Percentiles rank a stretch among this genome's conserved stretches.
Evolutionary conservation across 2,797 vertebrate species (phyloP).

Genomic region (Peromyscus aztecus): DNA sequence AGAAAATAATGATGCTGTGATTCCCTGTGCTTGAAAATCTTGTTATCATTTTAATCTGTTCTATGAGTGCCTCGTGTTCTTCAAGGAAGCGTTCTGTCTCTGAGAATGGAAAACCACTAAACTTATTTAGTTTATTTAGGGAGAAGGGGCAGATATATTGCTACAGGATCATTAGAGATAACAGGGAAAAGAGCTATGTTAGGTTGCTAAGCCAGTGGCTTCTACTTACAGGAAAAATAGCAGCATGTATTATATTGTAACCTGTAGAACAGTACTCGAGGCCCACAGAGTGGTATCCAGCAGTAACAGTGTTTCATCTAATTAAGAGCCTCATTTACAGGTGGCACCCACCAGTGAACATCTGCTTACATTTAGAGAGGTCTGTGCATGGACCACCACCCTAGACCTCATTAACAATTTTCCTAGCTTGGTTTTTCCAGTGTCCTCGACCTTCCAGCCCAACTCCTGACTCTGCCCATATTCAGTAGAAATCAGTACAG

Average conservation of each 20-base stretch:
- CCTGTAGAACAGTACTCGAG: background rate
- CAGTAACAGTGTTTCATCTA: background rate
- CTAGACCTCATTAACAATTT: background rate
- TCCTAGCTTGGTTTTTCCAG: constrained; percentile 10
- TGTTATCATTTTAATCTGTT: constrained; percentile 42
- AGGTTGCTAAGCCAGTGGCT: background rate
- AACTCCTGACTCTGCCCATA: background rate
- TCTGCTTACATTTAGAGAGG: background rate
- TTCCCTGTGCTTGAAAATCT: constrained; percentile 19
- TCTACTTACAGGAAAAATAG: constrained; percentile 14
- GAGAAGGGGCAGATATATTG: constrained; percentile 14
- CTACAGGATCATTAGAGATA: background rate
- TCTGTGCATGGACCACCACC: background rate
- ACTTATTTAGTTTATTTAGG: too few relatives aligned
- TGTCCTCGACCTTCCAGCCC: constrained; percentile 12
- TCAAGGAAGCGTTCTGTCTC: background rate
- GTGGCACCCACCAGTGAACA: background rate
- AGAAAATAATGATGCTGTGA: constrained; percentile 27
- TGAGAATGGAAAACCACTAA: constrained; percentile 22
- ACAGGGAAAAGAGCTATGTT: constrained; percentile 32
- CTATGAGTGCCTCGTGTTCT: background rate
- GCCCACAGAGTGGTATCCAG: background rate
- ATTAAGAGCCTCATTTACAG: background rate
- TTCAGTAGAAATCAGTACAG: background rate
- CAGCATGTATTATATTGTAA: background rate